Evolutionary conservation across 2,113 vertebrate species (phyloP), one percentile per base, ranked within the genome.

Genomic region (Triplophysa dalaica): DNA sequence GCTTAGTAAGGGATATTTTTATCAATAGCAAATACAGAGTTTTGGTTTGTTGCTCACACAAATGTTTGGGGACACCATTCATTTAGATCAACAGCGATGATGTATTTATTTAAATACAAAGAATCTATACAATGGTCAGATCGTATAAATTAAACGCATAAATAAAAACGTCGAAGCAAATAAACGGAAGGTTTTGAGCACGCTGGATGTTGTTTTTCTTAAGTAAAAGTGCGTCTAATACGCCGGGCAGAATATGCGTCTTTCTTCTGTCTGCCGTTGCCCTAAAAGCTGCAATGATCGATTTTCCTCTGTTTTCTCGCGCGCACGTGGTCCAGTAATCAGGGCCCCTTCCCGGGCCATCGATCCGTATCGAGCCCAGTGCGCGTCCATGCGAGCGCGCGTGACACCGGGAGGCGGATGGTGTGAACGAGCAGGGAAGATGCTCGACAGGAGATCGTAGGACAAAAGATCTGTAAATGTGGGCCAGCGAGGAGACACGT

Each of bases 261-360:
- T 85, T 83, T 83, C 84, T 82, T 78, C 81, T 83, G 64, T 81
- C 81, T 92, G 89, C 90, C 93, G 91, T 90, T 92, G 91, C 90
- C 90, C 91, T 92, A 93, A 93, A 93, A 94, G 91, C 93, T 93
- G 92, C 93, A 93, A 92, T 92, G 90, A 94, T 94, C 92, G 93
- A 94, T 94, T 93, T 93, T 92, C 90, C 90, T 90, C 91, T 90
- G 89, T 92, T 94, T 94, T 93, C 91, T 93, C 90, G 87, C 82
- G 91, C 90, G 89, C 93, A 93, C 93, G 92, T 94, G 92, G 91
- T 93, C 89, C 92, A 92, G 93, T 93, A 94, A 94, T 94, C 93
- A 94, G 92, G 92, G 91, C 91, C 92, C 92, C 93, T 92, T 93
- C 92, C 93, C 92, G 90, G 86, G 90, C 88, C 84, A 93, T 93